Base-by-base conservation (phyloP, 37 sponge, comb jelly and placozoan genomes). In the Ephydatia muelleri region DNA sequence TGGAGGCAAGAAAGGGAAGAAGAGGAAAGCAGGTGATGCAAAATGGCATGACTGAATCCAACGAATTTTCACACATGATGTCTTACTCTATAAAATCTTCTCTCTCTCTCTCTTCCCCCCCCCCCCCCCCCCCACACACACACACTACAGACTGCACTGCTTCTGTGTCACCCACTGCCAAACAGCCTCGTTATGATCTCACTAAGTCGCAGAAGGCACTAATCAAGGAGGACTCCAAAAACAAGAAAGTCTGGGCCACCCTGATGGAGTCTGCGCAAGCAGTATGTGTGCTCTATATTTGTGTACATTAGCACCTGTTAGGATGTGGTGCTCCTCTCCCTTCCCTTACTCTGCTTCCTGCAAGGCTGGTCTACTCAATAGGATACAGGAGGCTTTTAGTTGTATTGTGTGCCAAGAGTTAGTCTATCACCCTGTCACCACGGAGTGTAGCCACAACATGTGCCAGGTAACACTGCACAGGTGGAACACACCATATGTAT, bases 351-450 rank as follows among this genome's bases (percentile, higher is more conserved):
- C 43, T 6, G 6, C 43, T 6, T 43, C 43, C 6, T 43, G 43
- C 6, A 43, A 94, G 91, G 88, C 35, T 70, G 94, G 91, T 25
- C 80, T 94, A 8, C 68, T 94, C 33, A 19, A 26, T 75, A 74
- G 77, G 28, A 86, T 93, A 19, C 82, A 93, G 68, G 97, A 96
- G 27, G 32, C 84, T 47, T 96, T 96, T 69, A 80, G 57, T 33
- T 96, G 97, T 73, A 93, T 96, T 28, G 91, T 89, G 40, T 96
- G 97, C 81, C 91, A 90, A 70, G 97, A 96, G 72, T 37, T 96
- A 32, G 94, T 96, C 38, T 85, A 82, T 72, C 88, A 93, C 27
- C 97, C 97, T 5, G 86, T 96, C 38, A 89, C 94, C 27, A 93
- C 97, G 0, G 49, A 88, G 11, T 96, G 97, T 67, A 30, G 75